Conservation (phyloP, 1,140 invertebrate species). For the Drosophila arawakana region DNA sequence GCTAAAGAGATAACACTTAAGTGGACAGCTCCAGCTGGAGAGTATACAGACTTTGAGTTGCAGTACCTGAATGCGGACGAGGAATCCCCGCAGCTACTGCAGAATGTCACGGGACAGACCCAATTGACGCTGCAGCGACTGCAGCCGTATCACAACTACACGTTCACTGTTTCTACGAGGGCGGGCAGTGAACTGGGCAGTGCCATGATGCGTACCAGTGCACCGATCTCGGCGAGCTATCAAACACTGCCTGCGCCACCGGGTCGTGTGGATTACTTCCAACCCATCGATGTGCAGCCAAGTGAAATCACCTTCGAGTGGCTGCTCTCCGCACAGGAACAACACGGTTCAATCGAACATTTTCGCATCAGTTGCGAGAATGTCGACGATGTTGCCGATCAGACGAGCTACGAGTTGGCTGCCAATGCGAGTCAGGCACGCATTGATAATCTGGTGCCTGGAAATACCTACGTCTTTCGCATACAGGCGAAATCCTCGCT, state of each 20-base stretch:
- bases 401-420: constrained; percentile 87
- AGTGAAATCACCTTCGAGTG: constrained; percentile 93
- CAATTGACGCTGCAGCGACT: constrained; percentile 90
- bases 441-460: constrained; percentile 90
- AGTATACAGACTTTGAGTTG: constrained; percentile 94
- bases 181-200: constrained; percentile 88
- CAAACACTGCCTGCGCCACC: constrained; percentile 93
- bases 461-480: constrained; percentile 92
- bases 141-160: constrained; percentile 94
- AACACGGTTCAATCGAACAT: constrained; percentile 93
- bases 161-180: constrained; percentile 93
- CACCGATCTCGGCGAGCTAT: constrained; percentile 92
- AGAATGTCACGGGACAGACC: constrained; percentile 90
- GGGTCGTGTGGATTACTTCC: constrained; percentile 90
- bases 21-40: constrained; percentile 92
- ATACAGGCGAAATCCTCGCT: constrained; percentile 95
- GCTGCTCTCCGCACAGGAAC: constrained; percentile 89
- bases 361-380: constrained; percentile 92
- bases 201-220: constrained; percentile 89
- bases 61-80: constrained; percentile 91
- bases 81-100: constrained; percentile 86
- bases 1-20: constrained; percentile 91
- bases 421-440: constrained; percentile 88
- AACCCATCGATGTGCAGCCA: constrained; percentile 91
- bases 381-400: constrained; percentile 87